These are phyloP conservation scores for Ranitomeya variabilis DNA, from an alignment of 2,113 vertebrate genomes.

Conservation along the genomic window DNA sequence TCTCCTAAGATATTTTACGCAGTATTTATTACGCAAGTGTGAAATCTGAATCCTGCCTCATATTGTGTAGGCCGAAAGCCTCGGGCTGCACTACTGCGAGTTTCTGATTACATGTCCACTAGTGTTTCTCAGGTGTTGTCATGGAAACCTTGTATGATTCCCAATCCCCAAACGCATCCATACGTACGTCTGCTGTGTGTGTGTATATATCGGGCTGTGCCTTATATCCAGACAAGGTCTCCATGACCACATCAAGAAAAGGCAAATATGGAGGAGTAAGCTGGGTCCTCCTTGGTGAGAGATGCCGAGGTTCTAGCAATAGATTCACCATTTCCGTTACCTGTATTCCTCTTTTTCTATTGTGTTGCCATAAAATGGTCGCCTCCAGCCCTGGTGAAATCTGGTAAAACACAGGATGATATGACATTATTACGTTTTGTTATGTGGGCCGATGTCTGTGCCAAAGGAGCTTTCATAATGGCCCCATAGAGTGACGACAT, in stretches of 20 bases:
- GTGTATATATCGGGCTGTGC: no score
- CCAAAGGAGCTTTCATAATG: no score
- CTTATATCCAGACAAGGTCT: no score
- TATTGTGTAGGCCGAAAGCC: neutral
- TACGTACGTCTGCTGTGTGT: no score
- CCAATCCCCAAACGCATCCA: no score
- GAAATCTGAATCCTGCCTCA: no score
- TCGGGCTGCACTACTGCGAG: neutral
- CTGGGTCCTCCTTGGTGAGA: neutral
- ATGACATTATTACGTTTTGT: neutral
- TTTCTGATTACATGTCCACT: neutral
- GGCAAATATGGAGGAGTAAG: neutral
- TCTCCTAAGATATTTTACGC: constrained; percentile 59
- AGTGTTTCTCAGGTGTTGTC: no score
- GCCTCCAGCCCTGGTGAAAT: constrained; percentile 71
- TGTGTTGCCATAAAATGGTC: constrained; percentile 71
- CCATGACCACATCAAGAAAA: no score
- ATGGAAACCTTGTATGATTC: no score
- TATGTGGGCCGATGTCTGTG: no score
- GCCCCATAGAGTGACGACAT: no score
- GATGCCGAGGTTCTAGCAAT: neutral
- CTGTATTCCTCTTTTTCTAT: constrained; percentile 73
- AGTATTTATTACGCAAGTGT: no score
- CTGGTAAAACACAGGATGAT: constrained; percentile 30
- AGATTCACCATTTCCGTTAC: constrained; percentile 24